These are phyloP conservation scores for Perdita meconis DNA, from an alignment of 2,888 invertebrate genomes.

Conservation along the genomic window DNA sequence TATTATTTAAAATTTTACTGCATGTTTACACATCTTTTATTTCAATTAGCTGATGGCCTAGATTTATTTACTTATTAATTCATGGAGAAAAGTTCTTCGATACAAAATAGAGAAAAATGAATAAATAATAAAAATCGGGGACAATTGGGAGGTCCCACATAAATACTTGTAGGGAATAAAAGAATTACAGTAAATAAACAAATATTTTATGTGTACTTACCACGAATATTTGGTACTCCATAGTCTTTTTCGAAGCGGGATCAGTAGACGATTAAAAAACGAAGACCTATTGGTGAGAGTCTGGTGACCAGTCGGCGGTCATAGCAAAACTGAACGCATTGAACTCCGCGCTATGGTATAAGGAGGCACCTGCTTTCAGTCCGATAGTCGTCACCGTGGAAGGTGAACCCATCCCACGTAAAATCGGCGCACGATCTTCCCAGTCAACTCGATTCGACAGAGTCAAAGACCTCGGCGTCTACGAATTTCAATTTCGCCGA, in stretches of 20 bases:
- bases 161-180: no score
- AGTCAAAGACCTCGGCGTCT: no score
- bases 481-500: neutral
- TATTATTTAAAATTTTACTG: no score
- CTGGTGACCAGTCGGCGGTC: constrained; percentile 77
- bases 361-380: constrained; percentile 63
- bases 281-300: constrained; percentile 31
- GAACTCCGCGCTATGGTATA: constrained; percentile 70
- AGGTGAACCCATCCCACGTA: constrained; percentile 34
- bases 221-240: constrained; percentile 78
- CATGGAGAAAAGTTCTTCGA: no score
- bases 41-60: no score
- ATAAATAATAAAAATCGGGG: no score
- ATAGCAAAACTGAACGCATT: constrained; percentile 81
- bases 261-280: constrained; percentile 34
- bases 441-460: neutral
- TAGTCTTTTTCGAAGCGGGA: constrained; percentile 40
- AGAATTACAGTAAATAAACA: no score
- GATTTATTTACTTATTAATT: no score
- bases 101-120: no score
- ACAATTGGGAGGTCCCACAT: no score
- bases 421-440: constrained; percentile 13
- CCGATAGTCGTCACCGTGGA: constrained; percentile 46
- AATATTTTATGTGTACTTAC: constrained; percentile 69
- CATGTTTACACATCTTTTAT: no score